Evolutionary conservation across 2,797 vertebrate species (phyloP), one percentile per base, ranked within the genome.

Genomic region (Acomys russatus): DNA sequence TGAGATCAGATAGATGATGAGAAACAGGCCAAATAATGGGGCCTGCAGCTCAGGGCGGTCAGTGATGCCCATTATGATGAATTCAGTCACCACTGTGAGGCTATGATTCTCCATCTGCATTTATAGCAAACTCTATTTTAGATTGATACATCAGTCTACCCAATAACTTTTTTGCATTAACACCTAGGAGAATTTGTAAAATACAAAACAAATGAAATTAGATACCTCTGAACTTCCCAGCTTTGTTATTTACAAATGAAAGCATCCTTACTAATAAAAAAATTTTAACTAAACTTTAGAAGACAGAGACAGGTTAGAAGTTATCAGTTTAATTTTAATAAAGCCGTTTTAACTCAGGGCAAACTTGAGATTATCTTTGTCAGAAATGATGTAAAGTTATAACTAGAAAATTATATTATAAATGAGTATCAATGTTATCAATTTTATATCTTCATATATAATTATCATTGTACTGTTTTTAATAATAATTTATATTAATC

Each of bases 1-100:
- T 0, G 97, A 96, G 35, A 89, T 11, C 10, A 85, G 1, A 28
- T 96, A 98, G 2, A 97, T 38, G 9, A 90, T 9, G 15, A 97
- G 79, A 30, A 97, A 94, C 0, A 97, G 3, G 0, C 71, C n/a
- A 23, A 97, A 96, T 0, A 98, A 51, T 6, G 96, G 90, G 0
- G 70, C 23, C 10, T 93, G 94, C 4, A 97, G 35, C 2, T 90
- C 91, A 6, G 77, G 56, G 1, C 33, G 14, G 3, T 73, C 30
- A 7, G 79, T 95, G 79, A 98, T 84, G 44, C 97, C 96, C 14
- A 79, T n/a, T 8, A 97, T 51, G 74, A 98, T 82, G 77, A 98
- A 98, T 3, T 92, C 96, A 18, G 11, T 84, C 83, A 79, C 2
- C 3, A 56, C 0, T 0, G 35, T 96, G 76, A 77, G 59, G 10